Evolutionary conservation across 1,140 invertebrate genomes (phyloP).

Genomic region (Stenopsyche tienmushanensis): DNA sequence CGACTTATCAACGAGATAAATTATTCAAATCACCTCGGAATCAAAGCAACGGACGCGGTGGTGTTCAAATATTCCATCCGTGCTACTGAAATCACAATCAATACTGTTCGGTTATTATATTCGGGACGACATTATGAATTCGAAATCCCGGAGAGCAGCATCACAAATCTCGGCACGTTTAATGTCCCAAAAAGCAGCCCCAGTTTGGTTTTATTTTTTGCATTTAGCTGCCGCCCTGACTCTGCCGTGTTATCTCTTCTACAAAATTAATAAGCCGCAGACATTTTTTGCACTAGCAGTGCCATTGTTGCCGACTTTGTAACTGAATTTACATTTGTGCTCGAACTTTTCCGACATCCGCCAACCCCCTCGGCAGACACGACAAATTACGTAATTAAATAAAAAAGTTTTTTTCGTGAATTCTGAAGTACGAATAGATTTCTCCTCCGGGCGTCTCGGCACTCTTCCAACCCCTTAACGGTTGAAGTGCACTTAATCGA

Average conservation of each 20-base stretch:
- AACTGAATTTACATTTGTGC: conserved; percentile 39
- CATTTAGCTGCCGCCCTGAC: too few relatives aligned
- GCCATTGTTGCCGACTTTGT: conserved; percentile 39
- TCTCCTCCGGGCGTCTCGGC: neutral
- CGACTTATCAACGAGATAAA: too few relatives aligned
- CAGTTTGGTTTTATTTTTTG: too few relatives aligned
- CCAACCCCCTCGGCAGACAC: neutral
- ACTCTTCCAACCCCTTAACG: neutral
- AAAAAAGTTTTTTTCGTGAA: neutral
- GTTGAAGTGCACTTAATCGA: neutral
- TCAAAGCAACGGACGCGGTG: too few relatives aligned
- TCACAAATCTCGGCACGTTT: too few relatives aligned
- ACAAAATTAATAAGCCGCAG: conserved; percentile 37
- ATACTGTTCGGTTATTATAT: too few relatives aligned
- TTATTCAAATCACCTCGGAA: too few relatives aligned
- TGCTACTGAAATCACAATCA: too few relatives aligned
- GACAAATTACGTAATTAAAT: conserved; percentile 11
- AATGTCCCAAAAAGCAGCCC: too few relatives aligned
- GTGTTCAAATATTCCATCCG: too few relatives aligned
- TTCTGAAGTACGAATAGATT: conserved; percentile 1
- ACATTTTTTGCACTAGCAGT: conserved; percentile 27
- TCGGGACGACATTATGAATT: too few relatives aligned
- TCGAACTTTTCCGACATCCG: conserved; percentile 32
- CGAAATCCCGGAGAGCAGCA: too few relatives aligned
- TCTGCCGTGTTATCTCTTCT: conserved; percentile 13